These are phyloP conservation scores for Porites rus DNA, from an alignment of 92 coral and sea anemone genomes.

Conservation along the genomic window DNA sequence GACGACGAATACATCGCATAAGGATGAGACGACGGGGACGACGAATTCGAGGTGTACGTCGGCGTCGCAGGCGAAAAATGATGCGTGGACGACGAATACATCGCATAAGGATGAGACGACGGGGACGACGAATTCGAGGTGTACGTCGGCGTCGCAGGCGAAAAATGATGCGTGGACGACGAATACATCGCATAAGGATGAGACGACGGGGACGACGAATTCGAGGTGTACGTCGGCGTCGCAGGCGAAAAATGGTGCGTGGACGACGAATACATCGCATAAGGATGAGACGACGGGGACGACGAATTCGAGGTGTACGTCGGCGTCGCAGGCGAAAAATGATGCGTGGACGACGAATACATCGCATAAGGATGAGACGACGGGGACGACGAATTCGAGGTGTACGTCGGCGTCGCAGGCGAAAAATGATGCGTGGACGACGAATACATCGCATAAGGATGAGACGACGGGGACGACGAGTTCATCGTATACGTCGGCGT, in stretches of 20 bases:
- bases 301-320: background rate
- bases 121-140: background rate
- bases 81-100: background rate
- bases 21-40: too few species aligned
- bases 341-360: background rate
- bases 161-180: background rate
- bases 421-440: background rate
- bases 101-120: slow-evolving; percentile 4
- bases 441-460: background rate
- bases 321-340: too few species aligned
- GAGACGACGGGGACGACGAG: background rate
- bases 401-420: background rate
- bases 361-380: too few species aligned
- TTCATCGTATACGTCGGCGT: background rate
- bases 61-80: too few species aligned
- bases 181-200: background rate
- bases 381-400: background rate
- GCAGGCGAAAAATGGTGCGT: too few species aligned
- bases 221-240: background rate
- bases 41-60: background rate
- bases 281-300: too few species aligned
- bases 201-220: background rate
- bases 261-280: background rate
- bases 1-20: background rate
- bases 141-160: background rate